Evolutionary conservation across 2,797 vertebrate genomes (phyloP).

Genomic region (Pangasius sanitwongsei): DNA sequence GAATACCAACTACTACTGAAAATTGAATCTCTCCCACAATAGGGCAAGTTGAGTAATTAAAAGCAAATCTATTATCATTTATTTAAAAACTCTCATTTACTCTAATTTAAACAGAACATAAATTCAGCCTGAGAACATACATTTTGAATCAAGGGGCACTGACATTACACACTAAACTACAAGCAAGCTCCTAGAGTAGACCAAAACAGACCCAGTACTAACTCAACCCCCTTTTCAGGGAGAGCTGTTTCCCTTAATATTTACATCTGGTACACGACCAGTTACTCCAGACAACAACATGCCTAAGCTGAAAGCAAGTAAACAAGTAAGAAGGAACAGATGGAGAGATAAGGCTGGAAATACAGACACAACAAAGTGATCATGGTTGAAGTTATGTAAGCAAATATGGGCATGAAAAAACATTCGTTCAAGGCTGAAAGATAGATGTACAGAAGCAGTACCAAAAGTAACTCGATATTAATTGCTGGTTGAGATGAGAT

Average conservation of each 20-base stretch:
- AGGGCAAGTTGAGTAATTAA: not conserved
- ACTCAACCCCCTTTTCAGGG: not conserved
- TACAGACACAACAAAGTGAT: not conserved
- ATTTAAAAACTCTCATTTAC: not conserved
- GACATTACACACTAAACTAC: not conserved
- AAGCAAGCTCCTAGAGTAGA: not conserved
- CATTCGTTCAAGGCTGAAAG: not conserved
- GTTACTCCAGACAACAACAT: not conserved
- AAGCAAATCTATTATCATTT: not conserved
- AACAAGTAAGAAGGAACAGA: not conserved
- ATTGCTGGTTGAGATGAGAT: not conserved
- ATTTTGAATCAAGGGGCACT: not conserved
- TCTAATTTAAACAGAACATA: not conserved
- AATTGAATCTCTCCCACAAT: not conserved
- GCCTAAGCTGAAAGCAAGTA: not conserved
- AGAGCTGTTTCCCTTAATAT: not conserved
- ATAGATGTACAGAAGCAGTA: not conserved
- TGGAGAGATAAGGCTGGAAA: not conserved
- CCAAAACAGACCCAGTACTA: not conserved
- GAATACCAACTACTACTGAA: not conserved
- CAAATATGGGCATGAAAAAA: not conserved
- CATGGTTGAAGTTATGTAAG: too few relatives aligned
- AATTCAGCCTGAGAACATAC: not conserved
- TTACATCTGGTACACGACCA: not conserved
- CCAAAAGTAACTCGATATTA: not conserved